phyloP scores from a whole-genome alignment of 1,140 invertebrate genomes.

The Macrosteles quadrilineatus region DNA sequence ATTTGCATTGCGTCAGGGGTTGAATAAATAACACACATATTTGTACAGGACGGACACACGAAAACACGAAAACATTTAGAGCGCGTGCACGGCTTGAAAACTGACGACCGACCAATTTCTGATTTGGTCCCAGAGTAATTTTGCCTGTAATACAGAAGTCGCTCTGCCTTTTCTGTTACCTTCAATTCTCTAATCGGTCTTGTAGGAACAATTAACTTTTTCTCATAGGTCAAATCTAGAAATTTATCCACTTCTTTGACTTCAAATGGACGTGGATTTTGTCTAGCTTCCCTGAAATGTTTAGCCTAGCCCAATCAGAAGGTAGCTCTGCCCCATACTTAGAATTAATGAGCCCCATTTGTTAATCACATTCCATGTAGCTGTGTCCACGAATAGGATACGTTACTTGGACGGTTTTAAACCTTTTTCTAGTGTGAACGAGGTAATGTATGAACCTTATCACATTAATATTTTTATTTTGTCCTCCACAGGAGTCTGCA shows the following conservation, averaged over 20 bases:
- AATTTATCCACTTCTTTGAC: constrained; percentile 19
- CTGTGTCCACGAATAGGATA: constrained; percentile 29
- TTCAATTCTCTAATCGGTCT: constrained; percentile 28
- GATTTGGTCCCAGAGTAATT: constrained; percentile 10
- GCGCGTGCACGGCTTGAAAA: too few relatives aligned
- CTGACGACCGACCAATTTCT: too few relatives aligned
- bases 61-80: too few relatives aligned
- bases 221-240: constrained; percentile 1
- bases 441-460: constrained; percentile 37
- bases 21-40: too few relatives aligned
- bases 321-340: constrained; percentile 18
- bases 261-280: constrained; percentile 34
- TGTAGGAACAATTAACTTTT: constrained; percentile 19
- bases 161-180: constrained; percentile 19
- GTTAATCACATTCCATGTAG: constrained; percentile 32
- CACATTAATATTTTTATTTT: constrained; percentile 29
- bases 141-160: constrained; percentile 28
- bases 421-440: constrained; percentile 32
- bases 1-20: too few relatives aligned
- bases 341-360: constrained; percentile 29
- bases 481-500: constrained; percentile 18
- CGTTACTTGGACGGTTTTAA: constrained; percentile 27
- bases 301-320: constrained; percentile 21
- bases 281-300: constrained; percentile 21
- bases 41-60: too few relatives aligned